phyloP scores from a whole-genome alignment of 2,888 invertebrate genomes.

The Chrysolina americana region DNA sequence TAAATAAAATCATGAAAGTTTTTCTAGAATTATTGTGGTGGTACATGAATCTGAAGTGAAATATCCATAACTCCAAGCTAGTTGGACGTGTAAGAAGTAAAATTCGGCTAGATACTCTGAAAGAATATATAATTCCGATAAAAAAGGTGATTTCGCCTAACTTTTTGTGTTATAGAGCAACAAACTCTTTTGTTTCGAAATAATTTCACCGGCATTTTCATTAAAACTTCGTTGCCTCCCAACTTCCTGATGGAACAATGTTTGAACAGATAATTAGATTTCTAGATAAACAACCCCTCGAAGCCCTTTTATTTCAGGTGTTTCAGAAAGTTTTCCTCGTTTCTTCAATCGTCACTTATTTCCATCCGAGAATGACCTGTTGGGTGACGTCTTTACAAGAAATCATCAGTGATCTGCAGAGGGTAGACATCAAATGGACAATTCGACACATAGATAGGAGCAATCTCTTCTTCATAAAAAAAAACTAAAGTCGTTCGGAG shows the following conservation, averaged over 20 bases:
- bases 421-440: too few species aligned
- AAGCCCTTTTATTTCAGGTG: conserved; percentile 25
- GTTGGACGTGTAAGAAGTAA: too few species aligned
- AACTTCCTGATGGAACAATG: conserved; percentile 30
- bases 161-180: conserved; percentile 31
- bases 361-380: not conserved
- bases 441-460: too few species aligned
- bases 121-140: not conserved
- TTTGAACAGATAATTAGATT: conserved; percentile 32
- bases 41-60: too few species aligned
- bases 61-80: too few species aligned
- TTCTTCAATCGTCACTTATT: not conserved
- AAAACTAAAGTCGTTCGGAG: too few species aligned
- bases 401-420: too few species aligned
- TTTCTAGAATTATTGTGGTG: too few species aligned
- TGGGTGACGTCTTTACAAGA: too few species aligned
- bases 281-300: conserved; percentile 15
- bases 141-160: conserved; percentile 19
- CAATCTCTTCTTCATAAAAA: too few species aligned
- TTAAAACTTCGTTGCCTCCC: conserved; percentile 20
- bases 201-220: conserved; percentile 25
- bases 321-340: conserved; percentile 20
- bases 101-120: too few species aligned
- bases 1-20: too few species aligned
- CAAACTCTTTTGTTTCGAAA: conserved; percentile 1